Evolutionary conservation across 2,113 vertebrate genomes (phyloP).

Genomic region (Calonectris borealis): DNA sequence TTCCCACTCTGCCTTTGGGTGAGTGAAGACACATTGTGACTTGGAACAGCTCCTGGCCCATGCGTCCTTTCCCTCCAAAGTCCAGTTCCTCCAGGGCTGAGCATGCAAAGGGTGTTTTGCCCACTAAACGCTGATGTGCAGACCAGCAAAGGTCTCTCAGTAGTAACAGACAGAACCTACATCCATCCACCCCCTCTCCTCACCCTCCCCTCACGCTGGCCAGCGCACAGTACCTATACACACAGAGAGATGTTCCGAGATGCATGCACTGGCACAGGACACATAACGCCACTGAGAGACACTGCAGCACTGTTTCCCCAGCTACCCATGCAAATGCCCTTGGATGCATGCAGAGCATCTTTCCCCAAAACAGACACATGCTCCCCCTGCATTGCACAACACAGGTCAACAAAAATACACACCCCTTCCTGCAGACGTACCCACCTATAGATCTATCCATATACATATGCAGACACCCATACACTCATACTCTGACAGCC

Average conservation of each 20-base stretch:
- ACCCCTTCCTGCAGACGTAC: background rate
- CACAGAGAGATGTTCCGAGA: background rate
- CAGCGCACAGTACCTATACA: too few relatives aligned
- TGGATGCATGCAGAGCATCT: background rate
- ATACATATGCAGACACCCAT: too few relatives aligned
- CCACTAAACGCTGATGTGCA: background rate
- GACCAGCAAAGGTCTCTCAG: background rate
- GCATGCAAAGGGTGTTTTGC: background rate
- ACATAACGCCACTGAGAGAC: background rate
- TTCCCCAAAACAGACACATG: background rate
- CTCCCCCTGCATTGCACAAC: background rate
- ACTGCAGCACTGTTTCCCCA: background rate
- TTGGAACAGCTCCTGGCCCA: background rate
- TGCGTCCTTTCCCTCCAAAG: rapidly evolving
- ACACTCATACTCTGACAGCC: background rate
- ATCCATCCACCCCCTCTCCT: background rate
- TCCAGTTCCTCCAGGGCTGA: background rate
- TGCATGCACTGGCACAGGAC: too few relatives aligned
- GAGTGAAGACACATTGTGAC: background rate
- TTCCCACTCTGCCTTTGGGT: background rate
- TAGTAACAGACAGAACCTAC: background rate
- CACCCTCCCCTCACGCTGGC: background rate
- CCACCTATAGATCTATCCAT: background rate
- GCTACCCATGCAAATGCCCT: background rate
- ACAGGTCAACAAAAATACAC: rapidly evolving